phyloP scores from a whole-genome alignment of 2,888 invertebrate genomes.

The Auanema sp. region DNA sequence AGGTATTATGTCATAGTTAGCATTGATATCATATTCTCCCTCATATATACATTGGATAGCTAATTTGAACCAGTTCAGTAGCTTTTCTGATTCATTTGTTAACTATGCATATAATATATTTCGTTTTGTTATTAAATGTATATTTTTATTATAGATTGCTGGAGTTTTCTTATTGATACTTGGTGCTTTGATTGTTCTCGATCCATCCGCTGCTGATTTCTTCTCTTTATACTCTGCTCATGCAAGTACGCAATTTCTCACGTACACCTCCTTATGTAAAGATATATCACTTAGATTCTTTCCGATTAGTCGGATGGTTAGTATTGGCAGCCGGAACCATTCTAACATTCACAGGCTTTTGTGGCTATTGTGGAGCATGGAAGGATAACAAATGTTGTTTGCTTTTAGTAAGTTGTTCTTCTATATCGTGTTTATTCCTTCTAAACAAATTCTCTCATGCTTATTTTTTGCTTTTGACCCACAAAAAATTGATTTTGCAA shows the following conservation, averaged over 20 bases:
- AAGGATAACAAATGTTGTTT: constrained; percentile 80
- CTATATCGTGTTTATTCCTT: neutral
- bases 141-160: no score
- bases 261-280: neutral
- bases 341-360: constrained; percentile 77
- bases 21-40: no score
- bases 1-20: no score
- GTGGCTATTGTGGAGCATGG: constrained; percentile 82
- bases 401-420: constrained; percentile 72
- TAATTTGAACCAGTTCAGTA: no score
- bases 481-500: neutral
- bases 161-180: no score
- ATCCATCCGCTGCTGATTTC: constrained; percentile 73
- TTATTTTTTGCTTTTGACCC: neutral
- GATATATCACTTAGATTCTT: constrained; percentile 29
- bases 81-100: neutral
- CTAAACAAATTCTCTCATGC: no score
- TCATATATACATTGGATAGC: no score
- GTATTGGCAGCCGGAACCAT: constrained; percentile 76
- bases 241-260: neutral
- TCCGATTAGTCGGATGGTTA: constrained; percentile 74
- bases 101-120: neutral
- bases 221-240: constrained; percentile 70
- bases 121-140: neutral
- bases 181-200: constrained; percentile 65